Evolutionary conservation across 1,140 invertebrate species (phyloP).

Genomic region (Thaumetopoea pityocampa): DNA sequence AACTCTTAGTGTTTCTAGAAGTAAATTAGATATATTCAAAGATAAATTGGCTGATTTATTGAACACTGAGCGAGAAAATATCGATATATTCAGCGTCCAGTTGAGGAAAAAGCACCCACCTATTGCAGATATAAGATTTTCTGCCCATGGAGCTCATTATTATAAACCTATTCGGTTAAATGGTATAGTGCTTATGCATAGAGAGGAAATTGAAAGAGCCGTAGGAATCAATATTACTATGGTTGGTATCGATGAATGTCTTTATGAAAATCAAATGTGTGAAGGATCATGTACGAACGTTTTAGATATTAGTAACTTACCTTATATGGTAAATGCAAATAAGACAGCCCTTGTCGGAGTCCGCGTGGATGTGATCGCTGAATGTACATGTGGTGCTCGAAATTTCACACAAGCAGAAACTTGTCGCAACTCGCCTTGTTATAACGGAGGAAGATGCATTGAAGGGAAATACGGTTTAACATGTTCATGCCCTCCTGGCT

Average conservation of each 20-base stretch:
- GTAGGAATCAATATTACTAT: constrained; percentile 97
- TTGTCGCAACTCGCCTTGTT: constrained; percentile 92
- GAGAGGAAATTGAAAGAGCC: constrained; percentile 94
- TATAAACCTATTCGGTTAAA: constrained; percentile 96
- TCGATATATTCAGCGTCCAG: constrained; percentile 97
- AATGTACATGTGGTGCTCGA: constrained; percentile 93
- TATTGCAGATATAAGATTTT: constrained; percentile 94
- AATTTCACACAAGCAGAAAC: constrained; percentile 93
- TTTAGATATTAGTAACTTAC: constrained; percentile 90
- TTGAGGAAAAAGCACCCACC: constrained; percentile 89
- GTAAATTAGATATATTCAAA: constrained; percentile 91
- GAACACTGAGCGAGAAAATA: constrained; percentile 90
- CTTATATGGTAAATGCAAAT: constrained; percentile 97
- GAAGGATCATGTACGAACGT: constrained; percentile 97
- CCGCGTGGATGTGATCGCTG: constrained; percentile 89
- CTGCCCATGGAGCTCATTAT: constrained; percentile 96
- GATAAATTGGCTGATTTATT: constrained; percentile 91
- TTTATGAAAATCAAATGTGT: constrained; percentile 96
- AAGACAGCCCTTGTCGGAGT: constrained; percentile 96
- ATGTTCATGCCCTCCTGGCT: constrained; percentile 93
- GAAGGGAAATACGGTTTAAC: constrained; percentile 91
- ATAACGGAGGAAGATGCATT: constrained; percentile 95
- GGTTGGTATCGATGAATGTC: constrained; percentile 98
- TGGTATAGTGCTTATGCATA: constrained; percentile 94
- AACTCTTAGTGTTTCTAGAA: constrained; percentile 87